A percentile compares a stretch with the other conserved stretches of the same genome.
These are phyloP conservation scores for Motacilla tschutschensis DNA, from an alignment of 2,113 vertebrate genomes.

Conservation along the genomic window DNA sequence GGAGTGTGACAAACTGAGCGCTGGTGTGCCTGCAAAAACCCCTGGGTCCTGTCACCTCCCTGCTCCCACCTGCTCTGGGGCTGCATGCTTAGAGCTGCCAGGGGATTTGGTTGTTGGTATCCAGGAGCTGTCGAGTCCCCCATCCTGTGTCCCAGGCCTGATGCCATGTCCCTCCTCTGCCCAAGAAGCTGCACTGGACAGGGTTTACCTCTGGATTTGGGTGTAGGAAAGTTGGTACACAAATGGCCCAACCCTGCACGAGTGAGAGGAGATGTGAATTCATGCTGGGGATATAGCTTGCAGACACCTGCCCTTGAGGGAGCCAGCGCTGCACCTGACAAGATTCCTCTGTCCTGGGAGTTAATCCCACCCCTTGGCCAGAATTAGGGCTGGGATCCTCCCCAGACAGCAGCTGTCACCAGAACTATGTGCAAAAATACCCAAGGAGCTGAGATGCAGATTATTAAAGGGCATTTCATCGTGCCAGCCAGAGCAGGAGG, in stretches of 20 bases:
- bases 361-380: background rate
- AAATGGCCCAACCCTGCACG: accelerated
- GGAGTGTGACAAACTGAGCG: background rate
- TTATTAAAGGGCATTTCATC: background rate
- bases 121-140: accelerated
- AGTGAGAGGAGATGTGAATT: background rate
- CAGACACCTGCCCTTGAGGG: background rate
- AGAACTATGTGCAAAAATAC: background rate
- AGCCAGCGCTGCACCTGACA: background rate
- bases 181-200: background rate
- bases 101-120: background rate
- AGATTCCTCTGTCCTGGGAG: background rate
- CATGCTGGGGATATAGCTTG: accelerated
- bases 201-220: background rate
- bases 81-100: background rate
- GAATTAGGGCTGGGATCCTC: background rate
- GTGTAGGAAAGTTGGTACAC: background rate
- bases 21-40: background rate
- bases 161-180: background rate
- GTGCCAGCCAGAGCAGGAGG: background rate
- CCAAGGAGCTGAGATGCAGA: background rate
- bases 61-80: accelerated
- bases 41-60: background rate
- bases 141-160: background rate
- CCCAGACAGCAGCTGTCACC: conserved; percentile 1